Evolutionary conservation across 1,140 invertebrate genomes (phyloP).

Genomic region (Apis florea): DNA sequence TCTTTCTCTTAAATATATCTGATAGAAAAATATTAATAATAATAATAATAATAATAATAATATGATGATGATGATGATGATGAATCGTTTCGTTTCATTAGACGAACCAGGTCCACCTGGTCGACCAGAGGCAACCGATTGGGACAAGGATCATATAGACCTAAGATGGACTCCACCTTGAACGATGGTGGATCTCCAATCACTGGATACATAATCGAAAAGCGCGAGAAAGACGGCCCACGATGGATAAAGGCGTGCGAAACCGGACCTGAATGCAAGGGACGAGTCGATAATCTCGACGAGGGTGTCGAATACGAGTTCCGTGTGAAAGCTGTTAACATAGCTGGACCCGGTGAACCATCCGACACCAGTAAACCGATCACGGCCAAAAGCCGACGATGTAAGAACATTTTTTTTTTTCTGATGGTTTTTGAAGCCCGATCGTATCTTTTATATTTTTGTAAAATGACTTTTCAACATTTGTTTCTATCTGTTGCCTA

Average conservation of each 20-base stretch:
- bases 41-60: too few species aligned
- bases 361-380: conserved; percentile 87
- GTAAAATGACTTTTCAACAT: too few species aligned
- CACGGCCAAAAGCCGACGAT: conserved; percentile 91
- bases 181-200: conserved; percentile 96
- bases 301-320: conserved; percentile 94
- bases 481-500: too few species aligned
- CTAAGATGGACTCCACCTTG: conserved; percentile 92
- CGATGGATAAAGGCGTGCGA: conserved; percentile 94
- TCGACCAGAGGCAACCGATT: conserved; percentile 93
- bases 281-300: conserved; percentile 89
- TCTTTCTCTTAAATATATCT: background rate
- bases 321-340: conserved; percentile 90
- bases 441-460: too few species aligned
- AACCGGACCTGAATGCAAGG: conserved; percentile 89
- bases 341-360: conserved; percentile 89
- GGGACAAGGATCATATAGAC: conserved; percentile 97
- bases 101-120: conserved; percentile 95
- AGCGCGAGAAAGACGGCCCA: conserved; percentile 91
- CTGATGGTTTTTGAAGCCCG: too few species aligned
- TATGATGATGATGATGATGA: background rate
- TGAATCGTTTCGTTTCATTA: conserved; percentile 62
- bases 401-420: conserved; percentile 82
- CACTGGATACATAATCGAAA: conserved; percentile 96
- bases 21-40: background rate